Conservation (phyloP, 2,888 invertebrate genomes). For the Leptopterna dolabrata region DNA sequence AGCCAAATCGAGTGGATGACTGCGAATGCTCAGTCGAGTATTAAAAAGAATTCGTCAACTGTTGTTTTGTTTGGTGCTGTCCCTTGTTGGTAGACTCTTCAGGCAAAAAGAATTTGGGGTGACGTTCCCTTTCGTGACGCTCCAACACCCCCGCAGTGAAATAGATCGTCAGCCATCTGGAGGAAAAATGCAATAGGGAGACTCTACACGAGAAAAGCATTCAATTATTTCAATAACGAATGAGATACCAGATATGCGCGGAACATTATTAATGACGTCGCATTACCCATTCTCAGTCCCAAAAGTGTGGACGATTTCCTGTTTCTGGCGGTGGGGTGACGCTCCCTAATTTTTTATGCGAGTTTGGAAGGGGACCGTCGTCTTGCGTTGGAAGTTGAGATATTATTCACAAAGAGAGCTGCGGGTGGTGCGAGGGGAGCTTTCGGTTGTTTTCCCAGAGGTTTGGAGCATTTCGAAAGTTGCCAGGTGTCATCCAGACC, state of each 20-base stretch:
- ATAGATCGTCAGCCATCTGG: not conserved
- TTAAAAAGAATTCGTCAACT: too few relatives aligned
- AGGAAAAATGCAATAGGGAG: not conserved
- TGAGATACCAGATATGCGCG: constrained; percentile 19
- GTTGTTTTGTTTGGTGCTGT: too few relatives aligned
- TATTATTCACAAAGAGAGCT: constrained; percentile 8
- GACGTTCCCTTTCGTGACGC: not conserved
- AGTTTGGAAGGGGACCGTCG: not conserved
- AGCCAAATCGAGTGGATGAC: too few relatives aligned
- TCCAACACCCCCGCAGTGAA: not conserved
- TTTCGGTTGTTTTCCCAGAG: not conserved
- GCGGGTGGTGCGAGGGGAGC: not conserved
- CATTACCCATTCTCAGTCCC: constrained; percentile 1
- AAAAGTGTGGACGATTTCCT: constrained; percentile 23
- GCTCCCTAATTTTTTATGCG: not conserved
- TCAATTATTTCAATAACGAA: constrained; percentile 37
- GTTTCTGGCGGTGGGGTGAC: not conserved
- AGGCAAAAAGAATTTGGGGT: too few relatives aligned
- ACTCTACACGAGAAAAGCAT: constrained; percentile 20
- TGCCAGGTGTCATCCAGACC: constrained; percentile 31
- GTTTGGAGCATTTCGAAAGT: constrained; percentile 6
- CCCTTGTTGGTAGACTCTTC: too few relatives aligned
- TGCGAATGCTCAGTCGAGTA: too few relatives aligned
- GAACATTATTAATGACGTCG: constrained; percentile 12
- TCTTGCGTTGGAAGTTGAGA: not conserved